Evolutionary conservation across 2,113 vertebrate species (phyloP).

Genomic region (Nibea coibor): DNA sequence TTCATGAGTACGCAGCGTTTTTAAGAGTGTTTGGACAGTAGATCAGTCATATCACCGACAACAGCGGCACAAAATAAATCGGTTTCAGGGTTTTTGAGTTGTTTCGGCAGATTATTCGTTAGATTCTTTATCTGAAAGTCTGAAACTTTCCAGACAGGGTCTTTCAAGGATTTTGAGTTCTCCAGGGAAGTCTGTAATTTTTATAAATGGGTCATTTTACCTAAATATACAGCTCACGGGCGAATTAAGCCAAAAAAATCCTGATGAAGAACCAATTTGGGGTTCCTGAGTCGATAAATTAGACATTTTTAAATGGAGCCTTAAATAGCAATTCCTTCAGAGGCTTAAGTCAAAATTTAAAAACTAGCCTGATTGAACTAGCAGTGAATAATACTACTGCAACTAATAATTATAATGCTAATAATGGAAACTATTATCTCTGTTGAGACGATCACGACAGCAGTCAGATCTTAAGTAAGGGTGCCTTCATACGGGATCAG

Average conservation of each 20-base stretch:
- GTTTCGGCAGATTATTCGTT: not conserved
- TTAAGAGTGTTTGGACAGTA: not conserved
- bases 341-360: not conserved
- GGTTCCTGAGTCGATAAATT: not conserved
- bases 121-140: not conserved
- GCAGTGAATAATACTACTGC: not conserved
- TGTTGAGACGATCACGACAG: not conserved
- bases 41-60: not conserved
- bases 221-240: not conserved
- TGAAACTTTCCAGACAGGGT: not conserved
- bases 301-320: not conserved
- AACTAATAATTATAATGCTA: too few relatives aligned
- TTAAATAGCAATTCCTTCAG: not conserved
- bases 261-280: not conserved
- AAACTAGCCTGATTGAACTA: not conserved
- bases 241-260: not conserved
- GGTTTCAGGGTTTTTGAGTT: not conserved
- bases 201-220: constrained; percentile 18
- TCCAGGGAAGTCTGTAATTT: not conserved
- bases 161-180: constrained; percentile 6
- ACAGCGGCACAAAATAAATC: not conserved
- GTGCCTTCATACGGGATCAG: too few relatives aligned
- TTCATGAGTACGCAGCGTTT: not conserved
- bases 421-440: not conserved
- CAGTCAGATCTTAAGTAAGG: not conserved